phyloP scores from a whole-genome alignment of 2,797 vertebrate genomes.

The Xiphophorus birchmanni region DNA sequence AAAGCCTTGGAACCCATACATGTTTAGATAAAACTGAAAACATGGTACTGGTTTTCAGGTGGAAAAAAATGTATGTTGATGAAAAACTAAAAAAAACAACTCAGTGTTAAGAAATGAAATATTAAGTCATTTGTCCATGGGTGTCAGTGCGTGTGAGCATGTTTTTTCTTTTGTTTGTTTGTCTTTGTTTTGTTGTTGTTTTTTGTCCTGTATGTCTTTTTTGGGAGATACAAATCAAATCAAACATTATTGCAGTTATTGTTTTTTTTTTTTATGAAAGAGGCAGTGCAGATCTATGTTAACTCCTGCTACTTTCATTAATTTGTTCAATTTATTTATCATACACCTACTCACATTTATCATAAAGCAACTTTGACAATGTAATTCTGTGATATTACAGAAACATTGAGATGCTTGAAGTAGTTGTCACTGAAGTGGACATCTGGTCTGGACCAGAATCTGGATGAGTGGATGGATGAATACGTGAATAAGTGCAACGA shows the following conservation, averaged over 20 bases:
- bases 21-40: not conserved
- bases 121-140: not conserved
- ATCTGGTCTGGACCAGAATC: conserved; percentile 34
- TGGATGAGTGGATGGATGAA: conserved; percentile 26
- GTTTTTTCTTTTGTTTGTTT: too few species aligned
- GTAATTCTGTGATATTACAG: not conserved
- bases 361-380: not conserved
- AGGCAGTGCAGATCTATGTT: not conserved
- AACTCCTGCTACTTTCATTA: not conserved
- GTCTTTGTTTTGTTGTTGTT: too few species aligned
- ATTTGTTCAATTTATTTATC: not conserved
- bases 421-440: conserved; percentile 27
- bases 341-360: not conserved
- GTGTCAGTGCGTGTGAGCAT: too few species aligned
- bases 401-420: conserved; percentile 6
- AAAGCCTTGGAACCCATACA: not conserved
- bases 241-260: too few species aligned
- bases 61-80: not conserved
- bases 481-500: conserved; percentile 15
- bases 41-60: not conserved
- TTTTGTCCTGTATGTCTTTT: too few species aligned
- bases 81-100: not conserved
- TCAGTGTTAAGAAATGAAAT: not conserved
- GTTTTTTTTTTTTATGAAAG: too few species aligned
- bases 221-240: too few species aligned